phyloP scores from a whole-genome alignment of 2,888 invertebrate species.

The Empis stercorea region DNA sequence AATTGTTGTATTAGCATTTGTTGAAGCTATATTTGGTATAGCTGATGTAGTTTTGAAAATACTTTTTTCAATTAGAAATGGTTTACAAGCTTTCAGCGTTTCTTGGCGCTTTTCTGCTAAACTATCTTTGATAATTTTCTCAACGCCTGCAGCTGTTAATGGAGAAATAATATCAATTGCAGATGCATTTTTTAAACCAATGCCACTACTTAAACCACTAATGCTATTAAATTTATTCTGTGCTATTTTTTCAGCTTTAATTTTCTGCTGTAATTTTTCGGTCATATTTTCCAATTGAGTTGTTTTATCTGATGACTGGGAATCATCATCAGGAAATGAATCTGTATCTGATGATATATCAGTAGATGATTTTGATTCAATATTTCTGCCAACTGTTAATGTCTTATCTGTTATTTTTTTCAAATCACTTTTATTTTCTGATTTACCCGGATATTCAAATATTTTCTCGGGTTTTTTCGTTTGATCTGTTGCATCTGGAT shows the following conservation, averaged over 20 bases:
- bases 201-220: neutral
- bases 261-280: constrained; percentile 24
- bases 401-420: constrained; percentile 12
- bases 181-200: neutral
- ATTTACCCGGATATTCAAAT: constrained; percentile 2
- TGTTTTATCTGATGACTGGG: constrained; percentile 33
- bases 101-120: constrained; percentile 25
- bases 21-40: too few relatives aligned
- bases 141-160: constrained; percentile 18
- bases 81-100: constrained; percentile 19
- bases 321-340: constrained; percentile 33
- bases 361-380: constrained; percentile 27
- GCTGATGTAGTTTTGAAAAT: constrained; percentile 4
- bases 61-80: constrained; percentile 13
- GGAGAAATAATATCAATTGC: constrained; percentile 15
- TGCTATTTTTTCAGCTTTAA: constrained; percentile 23
- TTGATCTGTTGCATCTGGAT: constrained; percentile 38
- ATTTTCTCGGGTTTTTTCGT: constrained; percentile 8
- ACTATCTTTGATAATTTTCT: constrained; percentile 25
- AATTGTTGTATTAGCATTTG: too few relatives aligned
- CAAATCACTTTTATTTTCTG: constrained; percentile 9
- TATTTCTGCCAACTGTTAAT: constrained; percentile 17
- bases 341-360: constrained; percentile 33
- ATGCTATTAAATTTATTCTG: constrained; percentile 5
- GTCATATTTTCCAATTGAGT: constrained; percentile 27